Evolutionary conservation across 2,888 invertebrate genomes (phyloP), one percentile per base, ranked within the genome.

Genomic region (Heliconius ismenius): DNA sequence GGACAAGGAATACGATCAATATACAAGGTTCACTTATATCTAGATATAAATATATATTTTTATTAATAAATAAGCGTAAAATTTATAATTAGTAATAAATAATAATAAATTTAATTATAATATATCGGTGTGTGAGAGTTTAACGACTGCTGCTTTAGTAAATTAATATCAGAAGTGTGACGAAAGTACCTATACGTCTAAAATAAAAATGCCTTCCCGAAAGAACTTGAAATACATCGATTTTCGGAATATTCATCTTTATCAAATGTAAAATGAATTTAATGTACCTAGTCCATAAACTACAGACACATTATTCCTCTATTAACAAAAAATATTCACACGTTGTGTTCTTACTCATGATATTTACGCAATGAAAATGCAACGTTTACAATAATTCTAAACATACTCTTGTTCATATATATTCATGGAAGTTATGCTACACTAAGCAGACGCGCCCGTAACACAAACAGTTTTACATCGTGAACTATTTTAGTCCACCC

Each of bases 401-500:
- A 70, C 32, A 54, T 15, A 54, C 69, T 58, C 32, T 32, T 70
- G 3, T 24, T n/a, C n/a, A n/a, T n/a, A n/a, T 62, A 39, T 62
- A 43, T 63, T 69, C 36, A 54, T 70, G 64, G 10, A 32, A 65
- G 24, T 39, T 62, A 28, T 43, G 43, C 72, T 68, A 65, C 32
- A 70, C 39, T 73, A 67, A 65, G 70, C 76, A 73, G 32, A 65
- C 32, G 72, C 82, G 81, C 83, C 83, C 84, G 85, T 84, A 78
- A 83, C 83, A 81, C 84, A 85, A 85, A 83, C 85, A 82, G 83
- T 83, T 49, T 84, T 83, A 84, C 83, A 81, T 81, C 81, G 81
- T 73, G 79, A 74, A 76, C 76, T 79, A 77, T 75, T 79, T 75
- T 49, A 78, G 74, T 65, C 26, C 72, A 65, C 73, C 21, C 54